Percentiles rank a stretch among this genome's conserved stretches.
Conservation (phyloP, 2,797 vertebrate species). For the Pachyuromys duprasi region DNA sequence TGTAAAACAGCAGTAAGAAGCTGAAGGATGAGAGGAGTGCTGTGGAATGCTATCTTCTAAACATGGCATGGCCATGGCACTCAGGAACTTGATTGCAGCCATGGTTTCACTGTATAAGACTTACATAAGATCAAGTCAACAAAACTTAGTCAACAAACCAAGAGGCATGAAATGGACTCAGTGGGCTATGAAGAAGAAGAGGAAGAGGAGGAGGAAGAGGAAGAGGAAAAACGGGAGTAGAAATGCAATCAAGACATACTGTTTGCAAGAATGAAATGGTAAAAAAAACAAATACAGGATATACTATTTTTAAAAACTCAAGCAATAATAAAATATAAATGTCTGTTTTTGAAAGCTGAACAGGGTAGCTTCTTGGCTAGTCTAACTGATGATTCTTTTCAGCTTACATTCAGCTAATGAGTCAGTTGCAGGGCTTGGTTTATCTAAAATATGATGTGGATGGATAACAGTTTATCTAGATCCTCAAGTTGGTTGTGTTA, state of each 20-base stretch:
- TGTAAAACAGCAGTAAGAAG: not conserved
- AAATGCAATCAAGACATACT: not conserved
- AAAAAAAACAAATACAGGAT: not conserved
- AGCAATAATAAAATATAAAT: not conserved
- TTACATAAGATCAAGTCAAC: not conserved
- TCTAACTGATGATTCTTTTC: not conserved
- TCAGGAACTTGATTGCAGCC: not conserved
- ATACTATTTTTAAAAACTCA: not conserved
- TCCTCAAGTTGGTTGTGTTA: not conserved
- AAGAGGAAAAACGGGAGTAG: not conserved
- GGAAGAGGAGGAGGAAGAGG: not conserved
- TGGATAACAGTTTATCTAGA: not conserved
- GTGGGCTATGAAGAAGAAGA: not conserved
- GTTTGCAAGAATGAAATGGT: not conserved
- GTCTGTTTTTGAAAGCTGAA: not conserved
- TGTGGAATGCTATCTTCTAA: not conserved
- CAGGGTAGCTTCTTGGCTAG: not conserved
- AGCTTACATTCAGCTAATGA: not conserved
- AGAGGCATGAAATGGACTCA: not conserved
- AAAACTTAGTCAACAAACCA: not conserved
- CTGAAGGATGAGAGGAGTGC: not conserved
- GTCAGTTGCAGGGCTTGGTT: not conserved
- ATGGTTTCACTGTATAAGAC: not conserved
- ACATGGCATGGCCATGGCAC: not conserved
- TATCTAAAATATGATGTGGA: not conserved